Percentiles rank a stretch among this genome's conserved stretches.
Conservation (phyloP, 2,888 invertebrate genomes). For the Troilus luridus region DNA sequence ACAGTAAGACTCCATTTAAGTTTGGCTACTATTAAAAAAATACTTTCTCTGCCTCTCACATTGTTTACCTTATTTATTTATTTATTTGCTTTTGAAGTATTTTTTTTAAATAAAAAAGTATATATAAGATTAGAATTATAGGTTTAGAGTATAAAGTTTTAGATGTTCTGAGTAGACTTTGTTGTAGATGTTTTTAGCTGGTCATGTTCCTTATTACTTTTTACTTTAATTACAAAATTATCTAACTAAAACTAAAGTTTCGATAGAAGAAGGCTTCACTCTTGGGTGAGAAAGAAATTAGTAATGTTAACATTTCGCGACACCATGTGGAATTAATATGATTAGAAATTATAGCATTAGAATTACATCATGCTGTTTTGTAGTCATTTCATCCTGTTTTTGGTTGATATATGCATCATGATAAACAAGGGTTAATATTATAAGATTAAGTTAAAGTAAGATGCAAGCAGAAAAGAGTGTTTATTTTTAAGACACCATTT, state of each 20-base stretch:
- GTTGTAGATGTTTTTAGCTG: neutral
- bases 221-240: neutral
- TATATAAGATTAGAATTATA: neutral
- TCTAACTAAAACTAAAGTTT: neutral
- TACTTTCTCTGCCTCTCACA: constrained; percentile 1
- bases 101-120: neutral
- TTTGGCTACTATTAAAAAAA: neutral
- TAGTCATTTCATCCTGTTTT: too few species aligned
- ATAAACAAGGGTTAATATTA: too few species aligned
- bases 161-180: neutral
- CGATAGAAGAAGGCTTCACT: neutral
- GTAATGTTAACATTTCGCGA: too few species aligned
- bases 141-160: neutral
- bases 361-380: too few species aligned
- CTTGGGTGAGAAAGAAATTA: too few species aligned
- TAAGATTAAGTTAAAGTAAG: too few species aligned
- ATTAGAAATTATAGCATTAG: too few species aligned
- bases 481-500: too few species aligned
- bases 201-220: neutral
- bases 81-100: neutral
- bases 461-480: too few species aligned
- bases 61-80: neutral
- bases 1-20: constrained; percentile 2
- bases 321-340: too few species aligned
- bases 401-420: too few species aligned